phyloP scores from a whole-genome alignment of 2,797 vertebrate genomes.

The Synaphobranchus kaupii region DNA sequence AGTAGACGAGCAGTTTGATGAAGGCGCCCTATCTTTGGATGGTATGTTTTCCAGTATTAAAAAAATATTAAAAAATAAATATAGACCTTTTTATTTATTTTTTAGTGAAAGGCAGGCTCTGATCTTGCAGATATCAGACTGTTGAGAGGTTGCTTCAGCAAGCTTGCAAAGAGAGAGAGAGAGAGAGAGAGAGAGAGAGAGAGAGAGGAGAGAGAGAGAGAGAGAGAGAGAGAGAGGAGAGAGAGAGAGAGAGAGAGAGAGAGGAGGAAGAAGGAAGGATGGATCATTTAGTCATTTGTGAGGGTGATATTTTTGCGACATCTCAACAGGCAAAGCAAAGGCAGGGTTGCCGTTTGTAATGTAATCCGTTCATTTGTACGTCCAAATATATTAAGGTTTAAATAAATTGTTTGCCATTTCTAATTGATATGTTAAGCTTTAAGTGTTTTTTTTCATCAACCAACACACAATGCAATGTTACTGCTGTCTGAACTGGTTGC shows the following conservation, averaged over 20 bases:
- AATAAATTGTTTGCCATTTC: not conserved
- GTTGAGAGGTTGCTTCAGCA: not conserved
- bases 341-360: not conserved
- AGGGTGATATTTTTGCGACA: not conserved
- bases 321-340: not conserved
- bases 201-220: not conserved
- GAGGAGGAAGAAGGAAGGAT: not conserved
- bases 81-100: not conserved
- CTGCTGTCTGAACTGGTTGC: not conserved
- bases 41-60: conserved; percentile 4
- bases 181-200: not conserved
- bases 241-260: not conserved
- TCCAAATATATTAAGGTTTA: not conserved
- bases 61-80: conserved; percentile 14
- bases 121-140: not conserved
- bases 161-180: not conserved
- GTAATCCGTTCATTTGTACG: not conserved
- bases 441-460: not conserved
- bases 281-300: not conserved
- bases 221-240: not conserved
- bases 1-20: not conserved
- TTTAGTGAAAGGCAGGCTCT: not conserved
- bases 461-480: not conserved
- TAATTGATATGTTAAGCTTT: not conserved
- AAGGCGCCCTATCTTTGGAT: not conserved